Conservation (phyloP, 2,797 vertebrate species). For the Phrynocephalus guinanensis region DNA sequence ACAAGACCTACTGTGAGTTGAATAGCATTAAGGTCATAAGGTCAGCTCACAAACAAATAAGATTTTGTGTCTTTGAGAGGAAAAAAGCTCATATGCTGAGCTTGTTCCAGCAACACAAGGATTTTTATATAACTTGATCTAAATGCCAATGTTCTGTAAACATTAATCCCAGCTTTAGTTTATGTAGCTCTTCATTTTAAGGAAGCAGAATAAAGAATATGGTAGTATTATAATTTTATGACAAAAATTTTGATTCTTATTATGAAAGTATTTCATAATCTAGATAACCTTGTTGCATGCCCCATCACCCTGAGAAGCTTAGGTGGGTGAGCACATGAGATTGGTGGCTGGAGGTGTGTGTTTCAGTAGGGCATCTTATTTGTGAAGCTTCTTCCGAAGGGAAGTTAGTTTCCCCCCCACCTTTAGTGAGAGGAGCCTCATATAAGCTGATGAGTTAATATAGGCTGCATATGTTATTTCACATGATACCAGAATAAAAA, state of each 20-base stretch:
- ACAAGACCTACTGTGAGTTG: not conserved
- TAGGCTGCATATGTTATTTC: not conserved
- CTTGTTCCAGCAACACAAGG: not conserved
- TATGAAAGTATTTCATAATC: too few relatives aligned
- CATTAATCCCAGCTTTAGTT: not conserved
- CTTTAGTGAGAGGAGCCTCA: not conserved
- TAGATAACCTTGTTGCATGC: too few relatives aligned
- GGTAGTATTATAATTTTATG: not conserved
- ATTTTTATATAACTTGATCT: constrained; percentile 1
- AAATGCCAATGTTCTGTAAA: not conserved
- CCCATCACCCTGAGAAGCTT: too few relatives aligned
- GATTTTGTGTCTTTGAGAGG: not conserved
- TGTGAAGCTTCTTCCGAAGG: too few relatives aligned
- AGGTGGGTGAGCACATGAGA: too few relatives aligned
- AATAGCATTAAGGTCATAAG: not conserved
- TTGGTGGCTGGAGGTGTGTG: too few relatives aligned
- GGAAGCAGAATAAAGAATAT: not conserved
- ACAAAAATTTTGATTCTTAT: not conserved
- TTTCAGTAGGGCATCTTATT: too few relatives aligned
- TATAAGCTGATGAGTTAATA: not conserved
- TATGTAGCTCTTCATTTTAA: constrained; percentile 1
- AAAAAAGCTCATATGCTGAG: not conserved
- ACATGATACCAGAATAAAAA: not conserved
- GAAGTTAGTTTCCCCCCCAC: too few relatives aligned
- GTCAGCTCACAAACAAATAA: not conserved